Evolutionary conservation across 1,140 invertebrate genomes (phyloP).

Genomic region (Drosophila setifemur): DNA sequence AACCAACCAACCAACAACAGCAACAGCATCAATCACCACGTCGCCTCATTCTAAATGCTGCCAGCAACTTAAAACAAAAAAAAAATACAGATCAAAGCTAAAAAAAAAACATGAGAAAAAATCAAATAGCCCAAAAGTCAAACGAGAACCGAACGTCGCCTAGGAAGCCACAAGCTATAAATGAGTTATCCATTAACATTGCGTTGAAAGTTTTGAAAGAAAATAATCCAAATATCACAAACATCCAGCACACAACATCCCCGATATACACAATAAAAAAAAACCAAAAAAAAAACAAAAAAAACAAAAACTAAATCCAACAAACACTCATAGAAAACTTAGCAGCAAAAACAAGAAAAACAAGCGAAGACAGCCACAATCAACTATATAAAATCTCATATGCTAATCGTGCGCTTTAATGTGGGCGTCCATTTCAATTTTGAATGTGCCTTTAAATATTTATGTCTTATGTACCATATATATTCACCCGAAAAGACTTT

Average conservation of each 20-base stretch:
- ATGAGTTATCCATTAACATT: slow-evolving; percentile 54
- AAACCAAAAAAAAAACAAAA: slow-evolving; percentile 24
- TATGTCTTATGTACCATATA: slow-evolving; percentile 20
- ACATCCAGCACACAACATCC: slow-evolving; percentile 35
- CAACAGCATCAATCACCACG: slow-evolving; percentile 68
- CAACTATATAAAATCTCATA: slow-evolving; percentile 45
- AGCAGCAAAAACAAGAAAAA: slow-evolving; percentile 14
- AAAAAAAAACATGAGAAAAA: slow-evolving; percentile 1
- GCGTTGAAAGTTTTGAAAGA: slow-evolving; percentile 39
- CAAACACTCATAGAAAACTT: slow-evolving; percentile 42
- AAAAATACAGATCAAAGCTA: not conserved
- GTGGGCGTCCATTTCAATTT: slow-evolving; percentile 48
- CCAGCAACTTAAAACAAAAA: slow-evolving; percentile 26
- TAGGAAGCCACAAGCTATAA: slow-evolving; percentile 48
- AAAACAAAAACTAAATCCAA: slow-evolving; percentile 3
- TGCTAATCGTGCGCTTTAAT: slow-evolving; percentile 57
- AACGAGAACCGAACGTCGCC: slow-evolving; percentile 27
- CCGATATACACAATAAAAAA: slow-evolving; percentile 18
- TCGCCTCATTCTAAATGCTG: slow-evolving; percentile 58
- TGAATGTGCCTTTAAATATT: slow-evolving; percentile 18
- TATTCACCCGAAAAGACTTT: slow-evolving; percentile 13
- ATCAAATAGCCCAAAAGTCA: slow-evolving; percentile 17
- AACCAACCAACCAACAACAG: slow-evolving; percentile 60
- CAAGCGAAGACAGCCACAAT: slow-evolving; percentile 28
- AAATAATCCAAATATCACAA: slow-evolving; percentile 49